phyloP scores from a whole-genome alignment of 2,888 invertebrate genomes.

The Ormia ochracea region DNA sequence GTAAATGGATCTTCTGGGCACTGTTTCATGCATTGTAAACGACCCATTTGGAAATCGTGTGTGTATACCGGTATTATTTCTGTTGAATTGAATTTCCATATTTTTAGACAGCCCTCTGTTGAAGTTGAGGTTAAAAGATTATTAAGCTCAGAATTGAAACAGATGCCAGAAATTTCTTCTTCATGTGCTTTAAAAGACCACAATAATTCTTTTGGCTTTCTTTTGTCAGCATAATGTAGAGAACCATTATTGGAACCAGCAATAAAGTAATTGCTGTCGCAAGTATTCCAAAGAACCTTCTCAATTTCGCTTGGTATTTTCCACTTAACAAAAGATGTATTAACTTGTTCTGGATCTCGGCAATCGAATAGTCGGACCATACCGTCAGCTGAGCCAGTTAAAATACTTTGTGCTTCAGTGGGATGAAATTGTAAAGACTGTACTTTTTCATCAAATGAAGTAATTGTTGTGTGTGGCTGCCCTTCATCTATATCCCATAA shows the following conservation, averaged over 20 bases:
- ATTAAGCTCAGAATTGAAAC: constrained; percentile 84
- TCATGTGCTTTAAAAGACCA: constrained; percentile 88
- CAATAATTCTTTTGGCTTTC: constrained; percentile 81
- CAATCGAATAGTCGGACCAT: constrained; percentile 89
- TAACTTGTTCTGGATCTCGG: constrained; percentile 82
- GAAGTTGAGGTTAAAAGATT: constrained; percentile 88
- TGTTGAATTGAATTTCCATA: constrained; percentile 84
- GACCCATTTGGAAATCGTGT: constrained; percentile 83
- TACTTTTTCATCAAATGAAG: constrained; percentile 87
- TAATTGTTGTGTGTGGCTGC: constrained; percentile 85
- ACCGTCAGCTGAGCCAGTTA: constrained; percentile 91
- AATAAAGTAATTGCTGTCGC: constrained; percentile 87
- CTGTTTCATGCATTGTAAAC: constrained; percentile 83
- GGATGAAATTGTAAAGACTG: constrained; percentile 91
- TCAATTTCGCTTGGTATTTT: constrained; percentile 86
- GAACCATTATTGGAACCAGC: constrained; percentile 80
- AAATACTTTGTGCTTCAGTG: constrained; percentile 86
- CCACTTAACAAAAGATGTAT: constrained; percentile 80
- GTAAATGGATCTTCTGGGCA: constrained; percentile 90
- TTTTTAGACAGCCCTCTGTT: constrained; percentile 88
- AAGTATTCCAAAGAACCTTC: constrained; percentile 88
- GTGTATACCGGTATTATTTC: constrained; percentile 72
- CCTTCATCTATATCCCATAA: constrained; percentile 95
- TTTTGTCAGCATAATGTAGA: constrained; percentile 85
- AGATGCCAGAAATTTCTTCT: constrained; percentile 89